These are phyloP conservation scores for Vireo griseus DNA, from an alignment of 2,797 vertebrate genomes.

Conservation along the genomic window DNA sequence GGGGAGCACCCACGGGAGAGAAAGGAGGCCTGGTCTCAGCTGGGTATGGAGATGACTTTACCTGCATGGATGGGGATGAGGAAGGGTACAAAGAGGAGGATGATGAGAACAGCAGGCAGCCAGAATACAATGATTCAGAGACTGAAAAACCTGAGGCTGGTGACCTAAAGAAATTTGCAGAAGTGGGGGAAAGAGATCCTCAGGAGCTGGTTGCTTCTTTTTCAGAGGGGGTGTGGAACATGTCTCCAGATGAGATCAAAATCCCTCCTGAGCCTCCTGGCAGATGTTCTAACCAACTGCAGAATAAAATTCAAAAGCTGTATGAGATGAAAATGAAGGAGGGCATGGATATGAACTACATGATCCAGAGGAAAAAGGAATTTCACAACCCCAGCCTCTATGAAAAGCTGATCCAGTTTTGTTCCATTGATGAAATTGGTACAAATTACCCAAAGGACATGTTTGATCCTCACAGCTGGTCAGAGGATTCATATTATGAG, in stretches of 20 bases:
- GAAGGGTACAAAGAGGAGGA: not conserved
- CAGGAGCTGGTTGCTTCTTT: constrained; percentile 78
- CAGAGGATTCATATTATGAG: not conserved
- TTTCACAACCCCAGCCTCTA: not conserved
- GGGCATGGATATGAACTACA: not conserved
- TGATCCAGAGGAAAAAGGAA: not conserved
- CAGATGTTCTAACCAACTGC: constrained; percentile 89
- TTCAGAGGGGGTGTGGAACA: constrained; percentile 95
- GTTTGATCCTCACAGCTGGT: not conserved
- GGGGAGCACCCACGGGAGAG: rapidly evolving
- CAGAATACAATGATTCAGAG: not conserved
- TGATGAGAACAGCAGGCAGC: not conserved
- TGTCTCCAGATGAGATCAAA: constrained; percentile 94
- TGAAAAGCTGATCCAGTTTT: not conserved
- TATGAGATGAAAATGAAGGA: not conserved
- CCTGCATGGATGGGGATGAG: not conserved
- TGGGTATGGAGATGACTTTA: not conserved
- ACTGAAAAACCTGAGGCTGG: not conserved
- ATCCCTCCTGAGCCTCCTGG: constrained; percentile 91
- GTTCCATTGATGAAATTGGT: not conserved
- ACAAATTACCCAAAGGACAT: not conserved
- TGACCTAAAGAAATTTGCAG: not conserved
- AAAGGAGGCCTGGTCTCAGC: not conserved
- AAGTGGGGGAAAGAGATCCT: not conserved
- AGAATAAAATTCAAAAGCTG: constrained; percentile 62